Conservation (phyloP, 1,140 invertebrate species). For the Pogonomyrmex californicus region DNA sequence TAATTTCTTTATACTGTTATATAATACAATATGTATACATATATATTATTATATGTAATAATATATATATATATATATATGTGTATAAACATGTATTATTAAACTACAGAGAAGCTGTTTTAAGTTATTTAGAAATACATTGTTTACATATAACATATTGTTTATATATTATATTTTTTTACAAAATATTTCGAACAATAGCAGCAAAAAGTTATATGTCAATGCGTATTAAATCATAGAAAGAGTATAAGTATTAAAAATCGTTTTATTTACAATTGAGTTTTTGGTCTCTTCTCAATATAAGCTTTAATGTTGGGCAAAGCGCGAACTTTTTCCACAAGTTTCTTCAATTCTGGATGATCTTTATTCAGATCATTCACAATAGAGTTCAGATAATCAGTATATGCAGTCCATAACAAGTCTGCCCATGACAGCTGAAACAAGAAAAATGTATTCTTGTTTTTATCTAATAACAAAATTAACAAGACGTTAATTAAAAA, state of each 20-base stretch:
- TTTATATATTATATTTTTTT: neutral
- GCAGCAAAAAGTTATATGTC: neutral
- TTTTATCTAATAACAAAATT: neutral
- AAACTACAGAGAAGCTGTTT: neutral
- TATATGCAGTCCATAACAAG: neutral
- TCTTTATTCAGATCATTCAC: slow-evolving; percentile 32
- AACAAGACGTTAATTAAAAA: neutral
- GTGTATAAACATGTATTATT: neutral
- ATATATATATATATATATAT: too few species aligned
- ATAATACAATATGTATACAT: too few species aligned
- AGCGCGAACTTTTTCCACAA: slow-evolving; percentile 81
- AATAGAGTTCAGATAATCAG: neutral
- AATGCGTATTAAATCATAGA: neutral
- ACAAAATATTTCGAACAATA: neutral
- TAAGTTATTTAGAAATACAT: neutral
- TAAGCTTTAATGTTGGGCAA: slow-evolving; percentile 90
- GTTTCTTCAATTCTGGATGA: slow-evolving; percentile 60
- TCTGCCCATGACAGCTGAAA: slow-evolving; percentile 67
- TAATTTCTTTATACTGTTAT: neutral
- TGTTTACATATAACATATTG: too few species aligned
- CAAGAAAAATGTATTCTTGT: neutral
- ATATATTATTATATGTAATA: too few species aligned
- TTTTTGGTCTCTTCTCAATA: slow-evolving; percentile 89
- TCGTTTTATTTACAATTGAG: slow-evolving; percentile 85
- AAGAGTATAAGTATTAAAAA: neutral